phyloP scores from a whole-genome alignment of 2,797 vertebrate genomes.

The Vireo griseus region DNA sequence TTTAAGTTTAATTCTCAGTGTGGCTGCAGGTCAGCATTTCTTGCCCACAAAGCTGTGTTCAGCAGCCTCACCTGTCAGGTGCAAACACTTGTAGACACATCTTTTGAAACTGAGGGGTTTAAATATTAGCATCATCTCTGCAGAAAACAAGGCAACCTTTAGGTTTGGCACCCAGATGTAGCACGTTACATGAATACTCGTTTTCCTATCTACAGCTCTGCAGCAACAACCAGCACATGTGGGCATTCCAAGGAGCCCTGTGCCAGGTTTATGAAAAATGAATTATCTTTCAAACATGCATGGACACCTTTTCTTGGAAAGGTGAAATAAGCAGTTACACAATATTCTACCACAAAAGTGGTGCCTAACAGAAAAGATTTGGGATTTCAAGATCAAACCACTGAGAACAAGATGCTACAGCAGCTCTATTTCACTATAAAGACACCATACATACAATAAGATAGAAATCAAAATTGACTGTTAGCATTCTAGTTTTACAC shows the following conservation, averaged over 20 bases:
- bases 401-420: background rate
- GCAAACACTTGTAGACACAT: background rate
- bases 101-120: background rate
- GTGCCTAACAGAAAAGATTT: background rate
- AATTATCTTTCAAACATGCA: background rate
- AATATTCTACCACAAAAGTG: background rate
- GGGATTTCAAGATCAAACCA: background rate
- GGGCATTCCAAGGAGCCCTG: background rate
- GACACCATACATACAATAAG: background rate
- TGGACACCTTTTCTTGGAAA: background rate
- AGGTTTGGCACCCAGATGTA: background rate
- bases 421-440: background rate
- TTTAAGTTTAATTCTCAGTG: background rate
- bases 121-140: background rate
- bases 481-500: background rate
- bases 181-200: rapidly evolving
- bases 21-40: background rate
- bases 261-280: background rate
- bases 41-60: background rate
- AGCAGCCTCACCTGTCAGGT: background rate
- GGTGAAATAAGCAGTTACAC: background rate
- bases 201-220: background rate
- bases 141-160: background rate
- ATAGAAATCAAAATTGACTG: background rate
- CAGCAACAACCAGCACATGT: background rate